These are phyloP conservation scores for Chiridota heheva DNA, from an alignment of 35 echinoderm and acorn worm genomes.

Conservation along the genomic window DNA sequence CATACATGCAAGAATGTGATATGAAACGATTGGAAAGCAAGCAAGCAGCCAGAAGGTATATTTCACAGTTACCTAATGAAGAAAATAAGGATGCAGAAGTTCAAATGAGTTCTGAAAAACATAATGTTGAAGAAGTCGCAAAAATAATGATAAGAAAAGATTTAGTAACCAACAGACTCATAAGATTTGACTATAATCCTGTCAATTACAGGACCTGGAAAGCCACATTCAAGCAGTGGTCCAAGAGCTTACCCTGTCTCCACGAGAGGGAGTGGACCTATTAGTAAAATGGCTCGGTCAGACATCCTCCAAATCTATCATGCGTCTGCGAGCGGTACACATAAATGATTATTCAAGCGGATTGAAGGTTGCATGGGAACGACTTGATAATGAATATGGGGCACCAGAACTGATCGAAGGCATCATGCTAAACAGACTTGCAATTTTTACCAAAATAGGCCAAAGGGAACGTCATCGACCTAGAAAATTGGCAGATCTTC, in stretches of 20 bases:
- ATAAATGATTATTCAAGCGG: constrained; percentile 3
- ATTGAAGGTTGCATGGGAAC: constrained; percentile 39
- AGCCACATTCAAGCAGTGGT: constrained; percentile 26
- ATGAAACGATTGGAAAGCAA: constrained; percentile 19
- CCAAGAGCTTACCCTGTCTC: not conserved
- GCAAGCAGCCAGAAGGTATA: constrained; percentile 16
- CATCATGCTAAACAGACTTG: constrained; percentile 30
- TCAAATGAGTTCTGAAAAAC: not conserved
- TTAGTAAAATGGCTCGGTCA: constrained; percentile 49
- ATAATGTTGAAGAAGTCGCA: not conserved
- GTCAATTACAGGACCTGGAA: constrained; percentile 55
- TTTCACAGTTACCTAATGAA: not conserved
- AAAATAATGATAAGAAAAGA: constrained; percentile 33
- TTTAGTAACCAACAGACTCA: constrained; percentile 42
- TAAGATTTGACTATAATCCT: constrained; percentile 46
- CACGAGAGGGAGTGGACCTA: constrained; percentile 39
- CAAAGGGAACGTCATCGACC: constrained; percentile 3
- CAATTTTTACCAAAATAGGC: constrained; percentile 12
- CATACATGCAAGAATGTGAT: constrained; percentile 16
- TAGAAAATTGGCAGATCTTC: constrained; percentile 34
- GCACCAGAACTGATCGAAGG: constrained; percentile 50
- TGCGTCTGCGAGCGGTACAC: constrained; percentile 30
- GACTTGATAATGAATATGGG: constrained; percentile 48
- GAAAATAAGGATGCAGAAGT: not conserved
- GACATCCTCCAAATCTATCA: not conserved